Percentiles rank a stretch among this genome's conserved stretches.
Evolutionary conservation across 2,888 invertebrate genomes (phyloP).

Genomic region (Polyommatus icarus): DNA sequence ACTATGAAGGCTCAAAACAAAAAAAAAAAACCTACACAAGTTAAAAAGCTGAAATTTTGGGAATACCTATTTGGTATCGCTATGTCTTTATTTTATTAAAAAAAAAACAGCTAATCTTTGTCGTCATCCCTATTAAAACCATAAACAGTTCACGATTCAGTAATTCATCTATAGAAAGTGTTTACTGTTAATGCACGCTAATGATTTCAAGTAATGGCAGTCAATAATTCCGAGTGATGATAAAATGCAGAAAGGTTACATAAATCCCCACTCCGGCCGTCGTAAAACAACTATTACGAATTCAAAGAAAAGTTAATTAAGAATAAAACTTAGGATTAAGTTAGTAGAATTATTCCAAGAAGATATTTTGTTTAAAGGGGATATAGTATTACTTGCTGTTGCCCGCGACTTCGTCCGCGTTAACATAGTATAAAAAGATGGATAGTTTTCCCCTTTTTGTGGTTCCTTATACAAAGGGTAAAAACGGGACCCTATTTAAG

Average conservation of each 20-base stretch:
- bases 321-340: not conserved
- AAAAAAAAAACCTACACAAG: too few species aligned
- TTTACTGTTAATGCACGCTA: slow-evolving; percentile 10
- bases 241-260: slow-evolving; percentile 7
- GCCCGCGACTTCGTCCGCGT: too few species aligned
- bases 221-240: slow-evolving; percentile 18
- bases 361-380: not conserved
- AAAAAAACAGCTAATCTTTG: too few species aligned
- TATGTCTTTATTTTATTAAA: too few species aligned
- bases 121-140: not conserved
- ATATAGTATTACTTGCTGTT: too few species aligned
- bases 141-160: not conserved
- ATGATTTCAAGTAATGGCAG: slow-evolving; percentile 17
- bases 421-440: too few species aligned
- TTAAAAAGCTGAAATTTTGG: too few species aligned
- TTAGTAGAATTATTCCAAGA: not conserved
- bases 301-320: not conserved
- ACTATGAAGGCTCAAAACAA: too few species aligned
- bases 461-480: too few species aligned
- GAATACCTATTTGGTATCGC: too few species aligned
- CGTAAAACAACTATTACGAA: not conserved
- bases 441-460: too few species aligned
- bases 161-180: slow-evolving; percentile 20
- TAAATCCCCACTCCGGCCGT: not conserved
- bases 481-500: too few species aligned